Percentiles rank a stretch among this genome's conserved stretches.
Conservation (phyloP, 2,888 invertebrate species). For the Latrodectus elegans region DNA sequence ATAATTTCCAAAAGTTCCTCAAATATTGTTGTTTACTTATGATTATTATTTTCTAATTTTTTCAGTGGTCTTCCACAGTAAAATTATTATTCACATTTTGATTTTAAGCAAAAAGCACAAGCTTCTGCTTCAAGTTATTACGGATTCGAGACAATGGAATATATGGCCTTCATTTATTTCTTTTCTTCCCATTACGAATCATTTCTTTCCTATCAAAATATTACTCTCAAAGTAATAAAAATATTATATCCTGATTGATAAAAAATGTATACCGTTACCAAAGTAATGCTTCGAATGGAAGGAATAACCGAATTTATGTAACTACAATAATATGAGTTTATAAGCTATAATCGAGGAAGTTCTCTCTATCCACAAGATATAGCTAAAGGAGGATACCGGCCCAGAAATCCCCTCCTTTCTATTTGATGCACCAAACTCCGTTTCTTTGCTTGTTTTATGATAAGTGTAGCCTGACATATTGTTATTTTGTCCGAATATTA, state of each 20-base stretch:
- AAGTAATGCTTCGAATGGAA: constrained; percentile 21
- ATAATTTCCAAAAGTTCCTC: too few relatives aligned
- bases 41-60: too few relatives aligned
- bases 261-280: not conserved
- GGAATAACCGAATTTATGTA: constrained; percentile 29
- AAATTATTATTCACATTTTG: too few relatives aligned
- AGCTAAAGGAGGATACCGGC: constrained; percentile 8
- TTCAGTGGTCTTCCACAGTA: too few relatives aligned
- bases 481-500: constrained; percentile 61
- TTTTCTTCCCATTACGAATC: too few relatives aligned
- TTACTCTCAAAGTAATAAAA: too few relatives aligned
- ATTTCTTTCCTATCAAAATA: too few relatives aligned
- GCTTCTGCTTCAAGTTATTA: too few relatives aligned
- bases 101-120: too few relatives aligned
- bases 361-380: constrained; percentile 4
- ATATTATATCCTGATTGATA: not conserved
- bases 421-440: constrained; percentile 43
- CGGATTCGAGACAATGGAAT: too few relatives aligned
- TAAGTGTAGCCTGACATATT: constrained; percentile 35
- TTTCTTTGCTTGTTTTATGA: constrained; percentile 61
- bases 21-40: too few relatives aligned
- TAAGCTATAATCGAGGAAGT: constrained; percentile 37
- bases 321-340: constrained; percentile 31
- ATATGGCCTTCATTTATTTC: too few relatives aligned
- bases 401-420: constrained; percentile 12